Conservation (phyloP, 2,113 vertebrate species). For the Passer domesticus region DNA sequence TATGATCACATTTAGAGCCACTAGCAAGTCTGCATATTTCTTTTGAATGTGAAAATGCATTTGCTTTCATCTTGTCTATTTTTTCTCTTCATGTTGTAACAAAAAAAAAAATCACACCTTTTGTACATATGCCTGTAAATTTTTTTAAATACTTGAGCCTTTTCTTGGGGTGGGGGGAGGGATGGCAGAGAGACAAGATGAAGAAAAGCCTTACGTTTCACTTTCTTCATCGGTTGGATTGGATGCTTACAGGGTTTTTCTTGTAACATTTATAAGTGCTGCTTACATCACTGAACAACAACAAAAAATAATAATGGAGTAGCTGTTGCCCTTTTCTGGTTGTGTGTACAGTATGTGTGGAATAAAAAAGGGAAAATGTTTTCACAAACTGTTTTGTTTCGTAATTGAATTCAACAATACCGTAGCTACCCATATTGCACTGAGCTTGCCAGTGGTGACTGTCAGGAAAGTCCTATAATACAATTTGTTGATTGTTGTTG, state of each 20-base stretch:
- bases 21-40: constrained; percentile 85
- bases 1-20: constrained; percentile 90
- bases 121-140: constrained; percentile 99
- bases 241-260: constrained; percentile 98
- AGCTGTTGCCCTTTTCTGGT: constrained; percentile 86
- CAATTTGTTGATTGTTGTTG: constrained; percentile 92
- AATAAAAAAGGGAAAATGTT: constrained; percentile 90
- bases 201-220: constrained; percentile 99
- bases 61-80: constrained; percentile 80
- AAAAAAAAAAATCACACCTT: constrained; percentile 82
- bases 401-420: constrained; percentile 91
- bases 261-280: constrained; percentile 99
- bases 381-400: constrained; percentile 94
- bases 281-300: constrained; percentile 97
- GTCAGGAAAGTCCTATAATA: constrained; percentile 92
- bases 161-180: constrained; percentile 83
- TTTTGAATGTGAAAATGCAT: constrained; percentile 93
- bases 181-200: constrained; percentile 85
- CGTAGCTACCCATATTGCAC: constrained; percentile 97
- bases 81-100: constrained; percentile 84
- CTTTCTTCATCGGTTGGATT: constrained; percentile 98
- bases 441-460: constrained; percentile 95
- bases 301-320: constrained; percentile 88
- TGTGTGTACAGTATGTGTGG: constrained; percentile 86
- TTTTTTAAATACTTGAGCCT: constrained; percentile 99